Evolutionary conservation across 2,113 vertebrate genomes (phyloP).

Genomic region (Cyprinodon tularosa): DNA sequence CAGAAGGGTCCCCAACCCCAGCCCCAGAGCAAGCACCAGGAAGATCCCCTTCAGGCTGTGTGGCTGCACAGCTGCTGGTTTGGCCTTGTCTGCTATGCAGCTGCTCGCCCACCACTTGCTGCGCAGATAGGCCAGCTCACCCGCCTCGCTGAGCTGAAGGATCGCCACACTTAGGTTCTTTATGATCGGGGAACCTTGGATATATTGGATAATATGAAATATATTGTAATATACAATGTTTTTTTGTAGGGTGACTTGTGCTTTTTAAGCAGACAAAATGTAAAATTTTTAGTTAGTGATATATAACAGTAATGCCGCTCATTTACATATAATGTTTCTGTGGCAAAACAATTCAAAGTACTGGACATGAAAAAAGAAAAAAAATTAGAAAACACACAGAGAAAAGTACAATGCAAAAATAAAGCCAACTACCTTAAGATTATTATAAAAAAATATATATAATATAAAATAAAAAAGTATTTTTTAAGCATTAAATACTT

Average conservation of each 20-base stretch:
- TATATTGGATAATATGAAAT: not conserved
- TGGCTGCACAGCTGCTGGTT: conserved; percentile 70
- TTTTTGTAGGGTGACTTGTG: no score
- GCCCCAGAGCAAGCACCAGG: conserved; percentile 82
- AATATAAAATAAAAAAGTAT: no score
- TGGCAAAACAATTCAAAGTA: no score
- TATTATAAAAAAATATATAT: no score
- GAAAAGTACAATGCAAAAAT: no score
- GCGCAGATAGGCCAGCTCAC: conserved; percentile 82
- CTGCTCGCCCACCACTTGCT: conserved; percentile 91
- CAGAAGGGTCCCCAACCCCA: conserved; percentile 76
- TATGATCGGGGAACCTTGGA: conserved; percentile 82
- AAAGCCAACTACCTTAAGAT: no score
- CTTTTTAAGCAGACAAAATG: not conserved
- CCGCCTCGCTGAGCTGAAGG: conserved; percentile 84
- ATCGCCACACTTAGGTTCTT: conserved; percentile 85
- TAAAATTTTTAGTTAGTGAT: not conserved
- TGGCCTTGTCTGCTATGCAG: conserved; percentile 71
- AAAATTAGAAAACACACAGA: no score
- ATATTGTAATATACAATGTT: no score
- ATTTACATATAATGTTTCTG: no score
- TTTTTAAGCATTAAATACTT: no score
- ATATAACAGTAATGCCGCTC: not conserved
- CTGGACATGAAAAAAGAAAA: no score
- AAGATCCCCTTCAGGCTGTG: conserved; percentile 86